Conservation (phyloP, 2,797 vertebrate species). For the Mormyrus proboscirostris region DNA sequence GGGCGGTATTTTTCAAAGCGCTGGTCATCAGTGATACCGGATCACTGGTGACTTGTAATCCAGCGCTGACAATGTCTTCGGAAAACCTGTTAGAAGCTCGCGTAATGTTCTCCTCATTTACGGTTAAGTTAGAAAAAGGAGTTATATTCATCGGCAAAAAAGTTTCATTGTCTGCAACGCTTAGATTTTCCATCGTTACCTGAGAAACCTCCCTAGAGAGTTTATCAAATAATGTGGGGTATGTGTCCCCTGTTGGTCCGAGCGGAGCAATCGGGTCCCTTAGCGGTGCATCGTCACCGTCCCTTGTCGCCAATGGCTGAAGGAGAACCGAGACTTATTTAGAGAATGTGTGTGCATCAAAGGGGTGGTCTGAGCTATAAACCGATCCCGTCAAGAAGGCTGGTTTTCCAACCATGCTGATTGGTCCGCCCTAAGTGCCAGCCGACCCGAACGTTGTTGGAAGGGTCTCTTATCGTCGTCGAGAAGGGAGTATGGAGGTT, state of each 20-base stretch:
- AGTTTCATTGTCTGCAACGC: conserved; percentile 24
- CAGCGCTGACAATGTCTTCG: conserved; percentile 21
- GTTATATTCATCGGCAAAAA: conserved; percentile 14
- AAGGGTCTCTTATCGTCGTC: neutral
- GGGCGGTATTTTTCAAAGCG: conserved; percentile 37
- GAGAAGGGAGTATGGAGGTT: conserved; percentile 9
- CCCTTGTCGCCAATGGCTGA: conserved; percentile 38
- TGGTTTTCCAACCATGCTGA: conserved; percentile 39
- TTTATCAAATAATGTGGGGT: conserved; percentile 7
- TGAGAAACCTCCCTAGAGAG: conserved; percentile 25
- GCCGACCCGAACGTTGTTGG: conserved; percentile 17
- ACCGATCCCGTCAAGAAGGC: conserved; percentile 26
- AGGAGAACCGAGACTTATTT: conserved; percentile 28
- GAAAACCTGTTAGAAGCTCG: neutral
- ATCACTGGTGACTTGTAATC: conserved; percentile 27
- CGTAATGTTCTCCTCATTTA: conserved; percentile 29
- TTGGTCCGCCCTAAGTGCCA: conserved; percentile 30
- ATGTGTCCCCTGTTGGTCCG: conserved; percentile 26
- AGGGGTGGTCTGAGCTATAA: conserved; percentile 31
- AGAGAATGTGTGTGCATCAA: conserved; percentile 40
- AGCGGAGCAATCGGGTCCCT: conserved; percentile 45
- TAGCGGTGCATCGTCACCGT: conserved; percentile 34
- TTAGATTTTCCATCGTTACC: conserved; percentile 58
- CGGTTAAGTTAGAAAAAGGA: conserved; percentile 29
- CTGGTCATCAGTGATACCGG: conserved; percentile 33